Conservation (phyloP, 1,140 invertebrate genomes). For the Magallana ariakensis region DNA sequence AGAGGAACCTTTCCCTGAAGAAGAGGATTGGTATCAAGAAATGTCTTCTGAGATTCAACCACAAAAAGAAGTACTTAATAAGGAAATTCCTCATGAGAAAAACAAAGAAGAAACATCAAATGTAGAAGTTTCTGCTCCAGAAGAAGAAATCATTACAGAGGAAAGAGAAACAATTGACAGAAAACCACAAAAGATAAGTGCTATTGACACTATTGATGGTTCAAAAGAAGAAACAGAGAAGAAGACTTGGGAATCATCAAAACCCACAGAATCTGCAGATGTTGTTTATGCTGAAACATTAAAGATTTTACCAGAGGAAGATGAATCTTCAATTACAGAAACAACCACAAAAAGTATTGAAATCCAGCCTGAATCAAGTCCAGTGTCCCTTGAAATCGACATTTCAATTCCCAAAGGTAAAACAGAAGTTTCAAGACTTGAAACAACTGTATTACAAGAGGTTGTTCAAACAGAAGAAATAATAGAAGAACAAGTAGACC, state of each 20-base stretch:
- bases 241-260: not conserved
- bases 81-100: not conserved
- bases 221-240: not conserved
- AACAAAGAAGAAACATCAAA: not conserved
- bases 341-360: slow-evolving; percentile 79
- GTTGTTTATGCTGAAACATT: slow-evolving; percentile 41
- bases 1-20: slow-evolving; percentile 3
- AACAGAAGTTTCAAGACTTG: slow-evolving; percentile 37
- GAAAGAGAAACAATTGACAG: slow-evolving; percentile 34
- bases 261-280: not conserved
- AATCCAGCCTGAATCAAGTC: slow-evolving; percentile 88
- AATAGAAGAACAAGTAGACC: not conserved
- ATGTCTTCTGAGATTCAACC: not conserved
- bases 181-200: not conserved
- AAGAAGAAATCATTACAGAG: not conserved
- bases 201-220: slow-evolving; percentile 39
- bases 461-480: slow-evolving; percentile 45
- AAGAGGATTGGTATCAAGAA: slow-evolving; percentile 20
- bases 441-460: slow-evolving; percentile 35
- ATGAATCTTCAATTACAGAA: slow-evolving; percentile 43
- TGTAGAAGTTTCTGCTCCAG: not conserved
- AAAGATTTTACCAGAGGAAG: slow-evolving; percentile 26
- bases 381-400: slow-evolving; percentile 30
- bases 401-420: slow-evolving; percentile 33
- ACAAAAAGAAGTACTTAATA: not conserved